Percentiles rank a stretch among this genome's conserved stretches.
Evolutionary conservation across 2,113 vertebrate species (phyloP).

Genomic region (Collichthys lucidus): DNA sequence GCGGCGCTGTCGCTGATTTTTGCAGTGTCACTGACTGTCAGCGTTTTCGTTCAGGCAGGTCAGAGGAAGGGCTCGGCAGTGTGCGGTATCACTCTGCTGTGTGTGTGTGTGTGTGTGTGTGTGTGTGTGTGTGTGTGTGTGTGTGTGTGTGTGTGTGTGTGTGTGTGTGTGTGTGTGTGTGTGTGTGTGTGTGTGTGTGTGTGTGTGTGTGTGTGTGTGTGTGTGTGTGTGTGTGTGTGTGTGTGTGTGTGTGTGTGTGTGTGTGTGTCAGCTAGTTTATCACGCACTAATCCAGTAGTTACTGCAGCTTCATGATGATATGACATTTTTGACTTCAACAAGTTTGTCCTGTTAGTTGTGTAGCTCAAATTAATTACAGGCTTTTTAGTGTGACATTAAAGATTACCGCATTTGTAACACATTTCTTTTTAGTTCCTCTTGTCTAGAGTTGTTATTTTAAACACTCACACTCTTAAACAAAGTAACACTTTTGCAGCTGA

Average conservation of each 20-base stretch:
- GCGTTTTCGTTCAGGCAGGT: constrained; percentile 68
- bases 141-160: background rate
- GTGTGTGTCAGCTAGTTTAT: too few relatives aligned
- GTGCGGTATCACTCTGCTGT: constrained; percentile 10
- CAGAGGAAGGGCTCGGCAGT: constrained; percentile 19
- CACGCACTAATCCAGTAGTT: background rate
- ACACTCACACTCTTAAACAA: constrained; percentile 17
- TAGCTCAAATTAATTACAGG: background rate
- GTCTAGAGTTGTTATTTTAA: background rate
- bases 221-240: background rate
- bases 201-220: background rate
- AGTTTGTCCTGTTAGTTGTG: background rate
- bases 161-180: background rate
- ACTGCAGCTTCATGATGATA: background rate
- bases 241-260: background rate
- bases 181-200: background rate
- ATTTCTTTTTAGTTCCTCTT: background rate
- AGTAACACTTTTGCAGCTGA: constrained; percentile 14
- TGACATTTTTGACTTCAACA: background rate
- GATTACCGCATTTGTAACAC: background rate
- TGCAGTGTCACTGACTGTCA: constrained; percentile 79
- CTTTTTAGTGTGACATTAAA: constrained; percentile 3
- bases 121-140: background rate
- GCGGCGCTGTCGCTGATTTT: constrained; percentile 46
- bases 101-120: background rate